Base-by-base conservation (phyloP, 2,888 invertebrate species). In the Serrognathus titanus region DNA sequence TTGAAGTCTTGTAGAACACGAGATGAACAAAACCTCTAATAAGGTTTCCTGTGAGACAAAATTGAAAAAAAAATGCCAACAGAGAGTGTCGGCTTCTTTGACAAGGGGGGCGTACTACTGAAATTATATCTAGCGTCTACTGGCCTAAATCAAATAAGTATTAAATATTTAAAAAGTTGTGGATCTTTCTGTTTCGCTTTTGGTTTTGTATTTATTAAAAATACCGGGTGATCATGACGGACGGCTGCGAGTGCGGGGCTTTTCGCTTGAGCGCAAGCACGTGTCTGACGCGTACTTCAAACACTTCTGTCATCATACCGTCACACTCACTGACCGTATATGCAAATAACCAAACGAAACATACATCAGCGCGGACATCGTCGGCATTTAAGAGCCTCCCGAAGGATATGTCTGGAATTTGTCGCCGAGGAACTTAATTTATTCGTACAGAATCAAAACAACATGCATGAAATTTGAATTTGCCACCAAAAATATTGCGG, bases 21-120 rank as follows among this genome's bases (percentile, higher is more conserved):
- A 51, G 45, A 51, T 35, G 51, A 37, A 35, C 53, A 63, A 60
- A 51, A 58, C 63, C 57, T 57, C 45, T 59, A 16, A 16, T 16
- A 48, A 58, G 63, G 65, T 62, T 66, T 65, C 62, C 66, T 64
- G 64, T 66, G 67, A 16, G 16, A 66, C 68, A 66, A 69, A 68
- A 66, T 66, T 69, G n/a, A n/a, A n/a, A 65, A 67, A 68, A 68
- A 16, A 69, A 64, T 65, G 59, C 62, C 57, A 16, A 16, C n/a
- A 51, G 59, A 50, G 57, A 53, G 20, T 20, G 52, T 37, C 55
- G 55, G 52, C 47, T 35, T 53, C 55, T 53, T 53, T 53, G 53
- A 40, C 6, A 3, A 31, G 24, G 24, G 24, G 24, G 24, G 24
- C 5, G 24, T 31, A 31, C 24, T 31, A 31, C 24, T 6, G 24